phyloP scores from a whole-genome alignment of 2,113 vertebrate species.

The Azemiops feae region DNA sequence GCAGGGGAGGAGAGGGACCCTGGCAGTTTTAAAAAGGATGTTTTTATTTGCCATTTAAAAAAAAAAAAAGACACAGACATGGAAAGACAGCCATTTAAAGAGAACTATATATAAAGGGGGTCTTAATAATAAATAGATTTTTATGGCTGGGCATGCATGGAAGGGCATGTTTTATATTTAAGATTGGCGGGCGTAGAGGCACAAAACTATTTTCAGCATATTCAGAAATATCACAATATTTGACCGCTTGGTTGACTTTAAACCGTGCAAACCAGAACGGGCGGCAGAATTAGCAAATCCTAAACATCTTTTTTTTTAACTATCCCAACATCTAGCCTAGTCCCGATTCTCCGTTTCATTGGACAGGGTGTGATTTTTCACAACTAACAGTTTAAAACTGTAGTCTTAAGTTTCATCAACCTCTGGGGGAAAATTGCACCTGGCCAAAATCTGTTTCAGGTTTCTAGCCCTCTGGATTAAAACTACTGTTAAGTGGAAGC shows the following conservation, averaged over 20 bases:
- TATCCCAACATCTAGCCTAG: not conserved
- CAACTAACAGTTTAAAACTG: too few species aligned
- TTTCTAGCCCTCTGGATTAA: not conserved
- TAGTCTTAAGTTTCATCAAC: not conserved
- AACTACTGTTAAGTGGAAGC: not conserved
- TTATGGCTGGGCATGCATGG: constrained; percentile 66
- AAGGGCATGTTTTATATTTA: constrained; percentile 65
- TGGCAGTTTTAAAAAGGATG: constrained; percentile 12
- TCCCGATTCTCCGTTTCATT: not conserved
- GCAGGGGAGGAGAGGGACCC: not conserved
- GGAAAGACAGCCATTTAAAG: constrained; percentile 55
- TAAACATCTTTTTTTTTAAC: not conserved
- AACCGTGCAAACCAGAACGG: not conserved
- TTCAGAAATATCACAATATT: not conserved
- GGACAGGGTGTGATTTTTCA: not conserved
- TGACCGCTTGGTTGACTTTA: not conserved
- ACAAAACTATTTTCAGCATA: not conserved
- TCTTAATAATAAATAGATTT: constrained; percentile 57
- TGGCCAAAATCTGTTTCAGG: not conserved
- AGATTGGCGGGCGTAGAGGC: constrained; percentile 37
- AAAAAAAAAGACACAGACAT: constrained; percentile 10
- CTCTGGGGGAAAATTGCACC: not conserved
- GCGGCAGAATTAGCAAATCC: not conserved
- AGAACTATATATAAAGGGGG: constrained; percentile 64
- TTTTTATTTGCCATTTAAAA: constrained; percentile 46